These are phyloP conservation scores for Clostera curtula DNA, from an alignment of 2,888 invertebrate genomes.

Conservation along the genomic window DNA sequence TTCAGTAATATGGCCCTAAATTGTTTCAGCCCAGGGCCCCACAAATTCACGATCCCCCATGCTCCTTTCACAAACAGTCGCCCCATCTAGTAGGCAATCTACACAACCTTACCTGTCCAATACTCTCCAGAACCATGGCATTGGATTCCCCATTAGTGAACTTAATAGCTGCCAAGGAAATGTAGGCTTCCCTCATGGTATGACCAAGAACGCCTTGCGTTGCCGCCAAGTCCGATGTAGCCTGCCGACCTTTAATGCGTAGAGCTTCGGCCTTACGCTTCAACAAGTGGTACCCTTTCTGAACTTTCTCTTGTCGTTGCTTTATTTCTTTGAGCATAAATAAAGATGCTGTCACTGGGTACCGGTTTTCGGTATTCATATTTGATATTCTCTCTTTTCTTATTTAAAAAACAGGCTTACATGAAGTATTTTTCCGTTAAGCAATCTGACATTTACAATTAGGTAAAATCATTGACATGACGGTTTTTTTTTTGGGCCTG, in stretches of 20 bases:
- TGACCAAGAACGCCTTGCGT: slow-evolving; percentile 54
- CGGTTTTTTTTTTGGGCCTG: not conserved
- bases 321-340: slow-evolving; percentile 65
- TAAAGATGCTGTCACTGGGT: slow-evolving; percentile 57
- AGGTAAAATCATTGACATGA: not conserved
- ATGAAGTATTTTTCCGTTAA: too few relatives aligned
- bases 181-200: slow-evolving; percentile 56
- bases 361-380: slow-evolving; percentile 61
- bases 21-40: too few relatives aligned
- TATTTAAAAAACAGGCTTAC: not conserved
- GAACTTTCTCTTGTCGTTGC: slow-evolving; percentile 52
- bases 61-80: too few relatives aligned
- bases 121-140: slow-evolving; percentile 61
- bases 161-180: slow-evolving; percentile 60
- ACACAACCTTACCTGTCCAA: slow-evolving; percentile 64
- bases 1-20: too few relatives aligned
- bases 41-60: too few relatives aligned
- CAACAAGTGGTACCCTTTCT: slow-evolving; percentile 52
- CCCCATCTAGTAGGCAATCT: too few relatives aligned
- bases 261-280: slow-evolving; percentile 58
- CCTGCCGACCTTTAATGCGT: slow-evolving; percentile 47
- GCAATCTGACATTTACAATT: too few relatives aligned
- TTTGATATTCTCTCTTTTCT: slow-evolving; percentile 4
- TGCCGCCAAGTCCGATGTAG: slow-evolving; percentile 42
- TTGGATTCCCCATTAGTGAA: slow-evolving; percentile 66